Evolutionary conservation across 2,888 invertebrate genomes (phyloP).

Genomic region (Priocnemis perturbator): DNA sequence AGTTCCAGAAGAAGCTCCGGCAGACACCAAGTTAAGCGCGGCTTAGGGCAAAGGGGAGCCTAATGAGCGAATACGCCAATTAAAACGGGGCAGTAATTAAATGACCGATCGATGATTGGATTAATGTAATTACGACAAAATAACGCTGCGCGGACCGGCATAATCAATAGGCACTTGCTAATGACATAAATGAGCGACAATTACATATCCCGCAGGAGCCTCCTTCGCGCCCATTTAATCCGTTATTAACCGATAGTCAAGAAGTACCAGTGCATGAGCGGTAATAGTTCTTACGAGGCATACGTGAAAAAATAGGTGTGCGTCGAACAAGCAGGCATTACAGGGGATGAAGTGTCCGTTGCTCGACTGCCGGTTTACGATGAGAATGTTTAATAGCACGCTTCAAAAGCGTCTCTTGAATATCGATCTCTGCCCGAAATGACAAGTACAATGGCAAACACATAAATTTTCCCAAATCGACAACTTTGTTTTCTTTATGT

Average conservation of each 20-base stretch:
- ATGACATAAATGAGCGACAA: conserved; percentile 57
- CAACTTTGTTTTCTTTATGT: no score
- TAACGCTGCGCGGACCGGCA: conserved; percentile 57
- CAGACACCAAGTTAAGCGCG: conserved; percentile 16
- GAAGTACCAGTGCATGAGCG: no score
- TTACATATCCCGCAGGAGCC: conserved; percentile 44
- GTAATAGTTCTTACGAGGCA: no score
- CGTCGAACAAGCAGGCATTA: no score
- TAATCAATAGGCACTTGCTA: conserved; percentile 62
- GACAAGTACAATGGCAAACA: no score
- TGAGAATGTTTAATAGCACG: no score
- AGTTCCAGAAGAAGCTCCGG: conserved; percentile 24
- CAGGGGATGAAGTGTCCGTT: no score
- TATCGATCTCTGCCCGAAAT: no score
- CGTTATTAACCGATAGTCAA: conserved; percentile 34
- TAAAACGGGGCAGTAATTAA: conserved; percentile 65
- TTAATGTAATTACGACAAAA: conserved; percentile 66
- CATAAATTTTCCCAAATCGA: no score
- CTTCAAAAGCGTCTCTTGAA: no score
- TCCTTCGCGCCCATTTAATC: conserved; percentile 43
- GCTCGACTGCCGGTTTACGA: no score
- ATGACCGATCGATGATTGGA: conserved; percentile 60
- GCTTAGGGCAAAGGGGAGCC: conserved; percentile 33
- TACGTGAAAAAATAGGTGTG: no score
- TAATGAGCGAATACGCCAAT: conserved; percentile 65